Evolutionary conservation across 2,888 invertebrate species (phyloP).

Genomic region (Diogma glabrata): DNA sequence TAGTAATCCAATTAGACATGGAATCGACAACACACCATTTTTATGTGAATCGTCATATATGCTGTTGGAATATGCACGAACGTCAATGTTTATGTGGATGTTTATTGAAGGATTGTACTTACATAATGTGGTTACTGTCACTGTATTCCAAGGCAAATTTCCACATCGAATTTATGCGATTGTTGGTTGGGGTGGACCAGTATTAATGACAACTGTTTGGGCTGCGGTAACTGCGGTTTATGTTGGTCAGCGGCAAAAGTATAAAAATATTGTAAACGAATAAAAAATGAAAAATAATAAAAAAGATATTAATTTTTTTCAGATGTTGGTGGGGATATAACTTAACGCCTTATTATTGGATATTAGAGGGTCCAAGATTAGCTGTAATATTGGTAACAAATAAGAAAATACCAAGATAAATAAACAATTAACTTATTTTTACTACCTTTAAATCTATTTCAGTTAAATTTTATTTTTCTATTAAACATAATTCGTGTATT

Average conservation of each 20-base stretch:
- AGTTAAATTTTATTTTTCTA: slow-evolving; percentile 69
- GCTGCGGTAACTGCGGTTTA: slow-evolving; percentile 45
- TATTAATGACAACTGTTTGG: slow-evolving; percentile 58
- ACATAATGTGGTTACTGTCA: slow-evolving; percentile 70
- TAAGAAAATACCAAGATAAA: too few species aligned
- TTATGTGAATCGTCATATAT: slow-evolving; percentile 70
- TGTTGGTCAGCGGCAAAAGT: slow-evolving; percentile 30
- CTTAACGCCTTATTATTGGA: slow-evolving; percentile 71
- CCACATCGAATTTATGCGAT: slow-evolving; percentile 47
- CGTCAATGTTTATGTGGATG: slow-evolving; percentile 95
- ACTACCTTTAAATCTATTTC: slow-evolving; percentile 24
- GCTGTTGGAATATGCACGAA: slow-evolving; percentile 76
- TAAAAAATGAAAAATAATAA: not conserved
- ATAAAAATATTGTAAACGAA: slow-evolving; percentile 12
- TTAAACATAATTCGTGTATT: slow-evolving; percentile 69
- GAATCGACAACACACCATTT: slow-evolving; percentile 62
- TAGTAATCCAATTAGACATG: slow-evolving; percentile 31
- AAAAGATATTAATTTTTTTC: not conserved
- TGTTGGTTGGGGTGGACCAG: slow-evolving; percentile 65
- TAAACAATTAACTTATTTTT: too few species aligned
- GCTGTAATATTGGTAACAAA: slow-evolving; percentile 62
- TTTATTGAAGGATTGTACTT: slow-evolving; percentile 87
- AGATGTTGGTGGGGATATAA: slow-evolving; percentile 76
- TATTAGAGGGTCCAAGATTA: slow-evolving; percentile 77
- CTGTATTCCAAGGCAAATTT: slow-evolving; percentile 50